phyloP scores from a whole-genome alignment of 2,113 vertebrate genomes.

The Dermatemys mawii region DNA sequence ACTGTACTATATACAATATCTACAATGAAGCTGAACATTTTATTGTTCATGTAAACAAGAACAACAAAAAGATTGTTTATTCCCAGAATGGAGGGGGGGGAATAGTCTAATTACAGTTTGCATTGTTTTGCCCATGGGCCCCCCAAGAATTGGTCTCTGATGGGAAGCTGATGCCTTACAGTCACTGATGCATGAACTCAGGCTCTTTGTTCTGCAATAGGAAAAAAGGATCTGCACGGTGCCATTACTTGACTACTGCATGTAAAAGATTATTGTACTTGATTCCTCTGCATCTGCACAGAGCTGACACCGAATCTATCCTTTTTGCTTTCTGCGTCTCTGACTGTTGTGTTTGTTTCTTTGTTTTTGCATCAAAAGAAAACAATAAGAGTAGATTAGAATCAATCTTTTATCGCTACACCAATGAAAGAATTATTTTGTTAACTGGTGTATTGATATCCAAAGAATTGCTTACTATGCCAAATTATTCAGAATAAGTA shows the following conservation, averaged over 20 bases:
- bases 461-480: slow-evolving; percentile 49
- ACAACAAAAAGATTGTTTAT: slow-evolving; percentile 57
- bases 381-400: slow-evolving; percentile 32
- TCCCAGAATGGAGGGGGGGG: slow-evolving; percentile 20
- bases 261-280: slow-evolving; percentile 60
- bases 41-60: slow-evolving; percentile 68
- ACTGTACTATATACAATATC: neutral
- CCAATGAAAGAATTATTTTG: slow-evolving; percentile 57
- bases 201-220: slow-evolving; percentile 19
- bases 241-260: neutral
- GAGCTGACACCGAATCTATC: slow-evolving; percentile 46
- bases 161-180: slow-evolving; percentile 45
- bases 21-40: slow-evolving; percentile 53
- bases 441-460: slow-evolving; percentile 62
- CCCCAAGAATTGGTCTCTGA: slow-evolving; percentile 43
- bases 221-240: slow-evolving; percentile 2
- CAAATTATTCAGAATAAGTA: slow-evolving; percentile 63
- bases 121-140: slow-evolving; percentile 48
- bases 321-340: slow-evolving; percentile 9
- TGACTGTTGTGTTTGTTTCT: slow-evolving; percentile 19
- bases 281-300: slow-evolving; percentile 54
- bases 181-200: slow-evolving; percentile 34
- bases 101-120: slow-evolving; percentile 55
- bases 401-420: slow-evolving; percentile 50
- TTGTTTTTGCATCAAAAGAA: neutral